Conservation (phyloP, 2,888 invertebrate species). For the Operophtera brumata region DNA sequence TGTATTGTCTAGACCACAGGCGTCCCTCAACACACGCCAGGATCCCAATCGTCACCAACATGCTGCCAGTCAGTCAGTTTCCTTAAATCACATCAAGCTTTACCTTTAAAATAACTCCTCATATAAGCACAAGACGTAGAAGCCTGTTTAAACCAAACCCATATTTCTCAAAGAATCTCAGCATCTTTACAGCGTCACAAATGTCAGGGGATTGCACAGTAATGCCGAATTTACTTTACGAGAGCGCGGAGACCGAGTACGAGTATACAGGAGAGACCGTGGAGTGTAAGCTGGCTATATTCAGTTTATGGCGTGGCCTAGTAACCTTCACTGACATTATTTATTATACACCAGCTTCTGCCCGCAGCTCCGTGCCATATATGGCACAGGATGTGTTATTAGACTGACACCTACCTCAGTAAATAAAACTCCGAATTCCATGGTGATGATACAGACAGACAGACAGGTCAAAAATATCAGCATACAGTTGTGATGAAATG, state of each 20-base stretch:
- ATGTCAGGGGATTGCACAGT: constrained; percentile 3
- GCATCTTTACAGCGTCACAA: neutral
- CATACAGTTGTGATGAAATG: no score
- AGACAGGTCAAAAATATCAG: no score
- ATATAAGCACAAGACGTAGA: neutral
- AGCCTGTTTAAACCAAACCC: neutral
- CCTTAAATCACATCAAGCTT: no score
- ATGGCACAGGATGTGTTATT: no score
- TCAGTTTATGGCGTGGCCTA: neutral
- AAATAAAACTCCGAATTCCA: no score
- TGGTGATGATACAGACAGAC: no score
- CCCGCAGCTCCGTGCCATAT: neutral
- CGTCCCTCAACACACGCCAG: no score
- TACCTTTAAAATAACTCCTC: neutral
- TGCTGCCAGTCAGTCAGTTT: no score
- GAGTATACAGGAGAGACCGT: neutral
- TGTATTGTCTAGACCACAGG: no score
- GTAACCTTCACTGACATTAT: neutral
- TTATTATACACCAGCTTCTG: neutral
- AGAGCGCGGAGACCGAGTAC: neutral
- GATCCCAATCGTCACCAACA: no score
- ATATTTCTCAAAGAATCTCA: neutral
- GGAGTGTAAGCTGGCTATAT: neutral
- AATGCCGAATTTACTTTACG: constrained; percentile 8
- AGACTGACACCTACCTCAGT: no score